phyloP scores from a whole-genome alignment of 2,888 invertebrate genomes.

The Noctua pronuba region DNA sequence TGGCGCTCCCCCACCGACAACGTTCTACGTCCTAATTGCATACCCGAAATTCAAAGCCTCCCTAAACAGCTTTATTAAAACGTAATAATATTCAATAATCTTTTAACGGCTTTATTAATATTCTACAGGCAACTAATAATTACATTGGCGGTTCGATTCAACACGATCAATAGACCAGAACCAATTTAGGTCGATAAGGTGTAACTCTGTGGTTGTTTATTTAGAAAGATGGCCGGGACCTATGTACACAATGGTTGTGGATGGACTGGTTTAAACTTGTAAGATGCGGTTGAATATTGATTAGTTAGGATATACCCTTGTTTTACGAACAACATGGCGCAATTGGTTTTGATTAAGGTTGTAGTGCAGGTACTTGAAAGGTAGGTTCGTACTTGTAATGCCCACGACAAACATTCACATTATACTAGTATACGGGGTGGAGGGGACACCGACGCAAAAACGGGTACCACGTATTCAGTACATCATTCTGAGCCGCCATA shows the following conservation, averaged over 20 bases:
- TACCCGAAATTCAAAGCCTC: conserved; percentile 47
- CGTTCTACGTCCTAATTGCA: conserved; percentile 37
- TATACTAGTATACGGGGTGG: background rate
- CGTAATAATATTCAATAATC: conserved; percentile 49
- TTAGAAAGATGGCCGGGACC: conserved; percentile 25
- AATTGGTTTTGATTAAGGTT: conserved; percentile 27
- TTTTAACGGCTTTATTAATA: conserved; percentile 47
- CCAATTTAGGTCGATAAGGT: conserved; percentile 38
- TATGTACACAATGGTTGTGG: conserved; percentile 23
- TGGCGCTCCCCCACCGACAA: conserved; percentile 3
- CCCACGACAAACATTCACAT: background rate
- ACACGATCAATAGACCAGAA: conserved; percentile 39
- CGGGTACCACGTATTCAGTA: too few relatives aligned
- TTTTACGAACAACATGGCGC: background rate
- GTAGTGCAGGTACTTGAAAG: background rate
- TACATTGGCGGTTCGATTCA: conserved; percentile 32
- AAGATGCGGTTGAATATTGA: conserved; percentile 39
- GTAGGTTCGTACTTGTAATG: background rate
- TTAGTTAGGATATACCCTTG: conserved; percentile 20
- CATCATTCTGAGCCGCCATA: too few relatives aligned
- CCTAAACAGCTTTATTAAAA: conserved; percentile 51
- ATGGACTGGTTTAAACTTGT: conserved; percentile 35
- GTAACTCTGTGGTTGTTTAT: conserved; percentile 29
- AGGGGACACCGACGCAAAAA: too few relatives aligned
- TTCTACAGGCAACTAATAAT: conserved; percentile 42